Percentiles rank a stretch among this genome's conserved stretches.
Conservation (phyloP, 2,888 invertebrate species). For the Atethmia centrago region DNA sequence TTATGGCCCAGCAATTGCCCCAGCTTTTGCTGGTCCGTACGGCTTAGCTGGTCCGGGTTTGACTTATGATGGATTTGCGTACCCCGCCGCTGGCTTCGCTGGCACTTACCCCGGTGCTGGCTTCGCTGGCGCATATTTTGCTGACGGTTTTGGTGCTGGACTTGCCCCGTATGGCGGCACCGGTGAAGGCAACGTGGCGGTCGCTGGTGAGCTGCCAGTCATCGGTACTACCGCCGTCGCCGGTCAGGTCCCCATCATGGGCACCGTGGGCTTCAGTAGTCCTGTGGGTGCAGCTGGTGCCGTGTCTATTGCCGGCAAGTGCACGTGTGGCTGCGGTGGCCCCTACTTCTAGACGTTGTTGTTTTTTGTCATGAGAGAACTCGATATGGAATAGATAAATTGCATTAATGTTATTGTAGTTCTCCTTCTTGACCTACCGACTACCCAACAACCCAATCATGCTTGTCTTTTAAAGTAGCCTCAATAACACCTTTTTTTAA, state of each 20-base stretch:
- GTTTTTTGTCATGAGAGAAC: neutral
- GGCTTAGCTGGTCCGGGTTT: constrained; percentile 2
- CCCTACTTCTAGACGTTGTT: neutral
- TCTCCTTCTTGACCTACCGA: neutral
- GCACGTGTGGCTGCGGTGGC: constrained; percentile 63
- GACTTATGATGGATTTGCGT: constrained; percentile 14
- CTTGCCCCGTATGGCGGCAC: constrained; percentile 46
- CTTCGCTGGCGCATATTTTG: neutral
- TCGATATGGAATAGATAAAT: neutral
- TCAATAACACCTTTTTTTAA: too few species aligned
- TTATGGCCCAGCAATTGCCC: neutral
- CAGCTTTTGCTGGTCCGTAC: neutral
- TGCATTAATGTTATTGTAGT: neutral
- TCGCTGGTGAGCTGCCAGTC: constrained; percentile 61
- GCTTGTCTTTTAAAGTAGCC: too few species aligned
- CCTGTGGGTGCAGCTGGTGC: constrained; percentile 63
- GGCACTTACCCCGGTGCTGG: neutral
- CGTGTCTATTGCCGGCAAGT: constrained; percentile 63
- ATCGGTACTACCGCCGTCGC: constrained; percentile 69
- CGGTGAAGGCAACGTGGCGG: constrained; percentile 56
- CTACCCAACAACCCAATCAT: neutral
- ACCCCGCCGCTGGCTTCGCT: neutral
- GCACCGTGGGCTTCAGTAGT: constrained; percentile 65
- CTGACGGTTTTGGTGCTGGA: constrained; percentile 6
- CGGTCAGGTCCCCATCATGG: too few species aligned